These are phyloP conservation scores for Atta colombica DNA, from an alignment of 1,140 invertebrate species.

Conservation along the genomic window DNA sequence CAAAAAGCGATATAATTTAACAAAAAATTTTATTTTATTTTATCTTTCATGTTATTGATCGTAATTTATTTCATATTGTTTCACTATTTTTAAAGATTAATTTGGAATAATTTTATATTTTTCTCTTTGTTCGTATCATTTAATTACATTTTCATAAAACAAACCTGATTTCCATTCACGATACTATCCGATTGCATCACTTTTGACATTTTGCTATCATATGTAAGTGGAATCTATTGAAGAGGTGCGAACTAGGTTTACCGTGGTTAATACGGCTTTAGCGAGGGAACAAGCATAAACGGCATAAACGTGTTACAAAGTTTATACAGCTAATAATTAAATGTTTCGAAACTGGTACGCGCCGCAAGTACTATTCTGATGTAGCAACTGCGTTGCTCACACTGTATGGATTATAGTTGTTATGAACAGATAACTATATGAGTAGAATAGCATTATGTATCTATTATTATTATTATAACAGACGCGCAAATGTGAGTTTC, in stretches of 20 bases:
- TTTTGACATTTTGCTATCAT: constrained; percentile 8
- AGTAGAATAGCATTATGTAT: constrained; percentile 21
- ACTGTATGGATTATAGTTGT: constrained; percentile 6
- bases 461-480: constrained; percentile 34
- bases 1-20: not conserved
- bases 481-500: not conserved
- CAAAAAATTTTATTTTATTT: not conserved
- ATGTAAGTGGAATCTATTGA: not conserved
- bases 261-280: not conserved
- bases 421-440: constrained; percentile 21
- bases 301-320: constrained; percentile 12
- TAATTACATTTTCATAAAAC: not conserved
- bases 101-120: not conserved
- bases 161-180: not conserved
- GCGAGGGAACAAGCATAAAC: not conserved
- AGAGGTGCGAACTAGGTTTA: constrained; percentile 9
- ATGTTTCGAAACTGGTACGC: constrained; percentile 39
- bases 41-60: not conserved
- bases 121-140: not conserved
- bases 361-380: not conserved
- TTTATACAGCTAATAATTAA: constrained; percentile 47
- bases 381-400: not conserved
- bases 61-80: not conserved
- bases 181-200: not conserved
- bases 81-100: not conserved